A percentile compares a stretch with the other conserved stretches of the same genome.
These are phyloP conservation scores for Andricus grossulariae DNA, from an alignment of 1,140 invertebrate genomes.

Conservation along the genomic window DNA sequence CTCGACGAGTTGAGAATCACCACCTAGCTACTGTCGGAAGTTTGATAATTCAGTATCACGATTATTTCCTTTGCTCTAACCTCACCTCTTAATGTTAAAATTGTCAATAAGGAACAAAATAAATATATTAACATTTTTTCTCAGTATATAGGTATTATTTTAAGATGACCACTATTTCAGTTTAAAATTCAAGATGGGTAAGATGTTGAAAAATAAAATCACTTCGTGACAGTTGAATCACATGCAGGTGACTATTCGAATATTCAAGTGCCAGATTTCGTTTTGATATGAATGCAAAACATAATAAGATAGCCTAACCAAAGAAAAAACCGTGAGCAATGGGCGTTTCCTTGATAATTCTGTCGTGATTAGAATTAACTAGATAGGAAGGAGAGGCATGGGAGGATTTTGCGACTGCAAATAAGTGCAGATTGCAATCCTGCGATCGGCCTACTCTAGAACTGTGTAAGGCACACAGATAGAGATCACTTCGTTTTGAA, in stretches of 20 bases:
- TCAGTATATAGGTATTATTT: too few relatives aligned
- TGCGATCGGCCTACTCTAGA: too few relatives aligned
- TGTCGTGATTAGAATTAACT: background rate
- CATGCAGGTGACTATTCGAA: background rate
- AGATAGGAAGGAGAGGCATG: background rate
- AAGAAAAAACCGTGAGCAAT: background rate
- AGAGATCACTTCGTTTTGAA: too few relatives aligned
- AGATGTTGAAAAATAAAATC: background rate
- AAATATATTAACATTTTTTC: too few relatives aligned
- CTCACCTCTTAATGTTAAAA: too few relatives aligned
- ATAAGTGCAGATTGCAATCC: background rate
- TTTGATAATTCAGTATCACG: too few relatives aligned
- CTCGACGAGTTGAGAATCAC: too few relatives aligned
- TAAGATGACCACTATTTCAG: too few relatives aligned
- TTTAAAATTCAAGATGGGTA: background rate
- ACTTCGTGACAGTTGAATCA: background rate
- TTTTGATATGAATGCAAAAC: background rate
- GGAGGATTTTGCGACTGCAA: background rate
- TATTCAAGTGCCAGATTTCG: background rate
- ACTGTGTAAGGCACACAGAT: too few relatives aligned
- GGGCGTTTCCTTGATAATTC: slow-evolving; percentile 8
- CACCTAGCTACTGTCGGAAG: too few relatives aligned
- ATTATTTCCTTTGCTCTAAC: too few relatives aligned
- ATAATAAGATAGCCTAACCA: slow-evolving; percentile 8
- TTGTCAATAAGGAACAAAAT: too few relatives aligned